These are phyloP conservation scores for Arenaria interpres DNA, from an alignment of 2,113 vertebrate species.

Conservation along the genomic window DNA sequence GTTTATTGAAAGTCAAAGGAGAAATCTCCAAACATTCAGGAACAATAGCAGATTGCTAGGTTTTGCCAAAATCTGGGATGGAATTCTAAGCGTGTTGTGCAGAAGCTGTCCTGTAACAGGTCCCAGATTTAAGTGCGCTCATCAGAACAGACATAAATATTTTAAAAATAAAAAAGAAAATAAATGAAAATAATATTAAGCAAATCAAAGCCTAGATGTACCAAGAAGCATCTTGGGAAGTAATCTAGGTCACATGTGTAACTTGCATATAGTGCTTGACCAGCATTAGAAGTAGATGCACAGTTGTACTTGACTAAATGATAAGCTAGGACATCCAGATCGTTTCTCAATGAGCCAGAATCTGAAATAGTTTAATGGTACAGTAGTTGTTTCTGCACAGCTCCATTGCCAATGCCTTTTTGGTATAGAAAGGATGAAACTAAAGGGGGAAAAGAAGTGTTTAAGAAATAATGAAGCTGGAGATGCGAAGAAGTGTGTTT, in stretches of 20 bases:
- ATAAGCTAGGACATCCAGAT: neutral
- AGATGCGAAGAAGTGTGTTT: neutral
- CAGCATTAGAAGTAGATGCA: neutral
- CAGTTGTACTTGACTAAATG: neutral
- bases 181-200: neutral
- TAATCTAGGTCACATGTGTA: neutral
- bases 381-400: neutral
- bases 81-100: neutral
- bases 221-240: neutral
- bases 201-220: neutral
- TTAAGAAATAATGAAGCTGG: neutral
- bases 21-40: neutral
- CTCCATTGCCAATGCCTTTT: neutral
- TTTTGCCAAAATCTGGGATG: neutral
- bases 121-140: neutral
- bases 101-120: neutral
- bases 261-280: neutral
- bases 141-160: neutral
- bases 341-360: neutral
- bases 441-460: neutral
- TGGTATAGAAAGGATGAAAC: neutral
- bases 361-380: neutral
- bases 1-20: neutral
- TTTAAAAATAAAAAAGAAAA: neutral
- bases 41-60: neutral